Conservation (phyloP, 2,797 vertebrate genomes). For the Crenichthys baileyi region DNA sequence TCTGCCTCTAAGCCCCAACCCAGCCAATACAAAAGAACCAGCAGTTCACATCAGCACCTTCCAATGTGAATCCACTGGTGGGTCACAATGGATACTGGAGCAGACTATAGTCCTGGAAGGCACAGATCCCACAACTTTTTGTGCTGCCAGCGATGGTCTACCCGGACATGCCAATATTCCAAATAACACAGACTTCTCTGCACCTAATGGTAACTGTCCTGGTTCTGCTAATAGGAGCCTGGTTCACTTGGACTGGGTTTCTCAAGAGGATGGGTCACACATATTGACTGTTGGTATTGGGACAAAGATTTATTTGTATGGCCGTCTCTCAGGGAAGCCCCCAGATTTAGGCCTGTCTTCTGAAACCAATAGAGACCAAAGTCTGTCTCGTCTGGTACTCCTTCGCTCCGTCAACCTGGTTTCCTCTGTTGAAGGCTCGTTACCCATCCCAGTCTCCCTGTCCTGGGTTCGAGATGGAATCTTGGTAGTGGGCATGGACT, state of each 20-base stretch:
- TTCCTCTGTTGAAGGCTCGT: constrained; percentile 94
- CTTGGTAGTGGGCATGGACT: constrained; percentile 98
- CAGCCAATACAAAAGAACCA: constrained; percentile 72
- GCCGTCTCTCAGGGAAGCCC: constrained; percentile 87
- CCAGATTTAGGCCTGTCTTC: constrained; percentile 87
- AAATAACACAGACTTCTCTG: constrained; percentile 67
- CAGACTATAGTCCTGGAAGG: constrained; percentile 90
- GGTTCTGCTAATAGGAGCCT: constrained; percentile 78
- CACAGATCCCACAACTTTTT: constrained; percentile 59
- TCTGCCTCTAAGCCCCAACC: constrained; percentile 37
- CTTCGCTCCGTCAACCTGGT: constrained; percentile 91
- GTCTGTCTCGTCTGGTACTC: constrained; percentile 86
- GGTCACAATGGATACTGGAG: constrained; percentile 94
- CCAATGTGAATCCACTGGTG: constrained; percentile 97
- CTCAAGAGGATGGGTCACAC: constrained; percentile 97
- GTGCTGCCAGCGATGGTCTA: constrained; percentile 12
- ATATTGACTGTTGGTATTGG: constrained; percentile 94
- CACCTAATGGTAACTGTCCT: constrained; percentile 70
- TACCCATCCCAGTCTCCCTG: constrained; percentile 92
- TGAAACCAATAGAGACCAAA: constrained; percentile 78
- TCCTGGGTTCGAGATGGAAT: constrained; percentile 99
- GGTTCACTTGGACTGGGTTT: constrained; percentile 98
- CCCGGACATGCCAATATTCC: constrained; percentile 36
- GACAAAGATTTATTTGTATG: constrained; percentile 95
- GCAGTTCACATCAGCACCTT: constrained; percentile 90